phyloP scores from a whole-genome alignment of 2,888 invertebrate species.

The Nineta flava region DNA sequence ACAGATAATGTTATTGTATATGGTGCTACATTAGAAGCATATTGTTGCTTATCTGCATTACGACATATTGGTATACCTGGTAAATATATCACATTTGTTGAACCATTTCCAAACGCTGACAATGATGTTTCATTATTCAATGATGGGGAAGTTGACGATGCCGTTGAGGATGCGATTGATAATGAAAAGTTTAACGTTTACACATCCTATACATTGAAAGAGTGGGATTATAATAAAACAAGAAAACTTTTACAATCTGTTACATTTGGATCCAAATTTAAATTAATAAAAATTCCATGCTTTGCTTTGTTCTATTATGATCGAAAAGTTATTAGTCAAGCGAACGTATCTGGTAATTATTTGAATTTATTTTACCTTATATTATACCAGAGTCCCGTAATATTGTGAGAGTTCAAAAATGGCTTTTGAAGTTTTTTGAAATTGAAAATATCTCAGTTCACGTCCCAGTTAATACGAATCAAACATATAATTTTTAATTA shows the following conservation, averaged over 20 bases:
- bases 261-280: constrained; percentile 32
- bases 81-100: constrained; percentile 40
- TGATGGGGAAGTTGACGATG: constrained; percentile 33
- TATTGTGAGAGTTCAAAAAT: too few relatives aligned
- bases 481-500: too few relatives aligned
- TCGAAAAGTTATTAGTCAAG: constrained; percentile 31
- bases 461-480: too few relatives aligned
- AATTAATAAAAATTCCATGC: constrained; percentile 31
- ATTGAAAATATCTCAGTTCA: too few relatives aligned
- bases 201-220: constrained; percentile 35
- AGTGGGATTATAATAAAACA: constrained; percentile 29
- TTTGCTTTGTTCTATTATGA: constrained; percentile 40
- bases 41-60: constrained; percentile 46
- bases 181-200: constrained; percentile 30
- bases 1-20: constrained; percentile 43
- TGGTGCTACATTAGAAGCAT: constrained; percentile 47
- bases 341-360: constrained; percentile 17
- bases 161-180: constrained; percentile 28
- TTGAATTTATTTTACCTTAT: too few relatives aligned
- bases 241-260: constrained; percentile 24
- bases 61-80: constrained; percentile 39
- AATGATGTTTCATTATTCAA: constrained; percentile 16
- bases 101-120: constrained; percentile 30
- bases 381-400: too few relatives aligned
- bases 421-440: too few relatives aligned